Conservation (phyloP, 2,888 invertebrate species). For the Synanthedon vespiformis region DNA sequence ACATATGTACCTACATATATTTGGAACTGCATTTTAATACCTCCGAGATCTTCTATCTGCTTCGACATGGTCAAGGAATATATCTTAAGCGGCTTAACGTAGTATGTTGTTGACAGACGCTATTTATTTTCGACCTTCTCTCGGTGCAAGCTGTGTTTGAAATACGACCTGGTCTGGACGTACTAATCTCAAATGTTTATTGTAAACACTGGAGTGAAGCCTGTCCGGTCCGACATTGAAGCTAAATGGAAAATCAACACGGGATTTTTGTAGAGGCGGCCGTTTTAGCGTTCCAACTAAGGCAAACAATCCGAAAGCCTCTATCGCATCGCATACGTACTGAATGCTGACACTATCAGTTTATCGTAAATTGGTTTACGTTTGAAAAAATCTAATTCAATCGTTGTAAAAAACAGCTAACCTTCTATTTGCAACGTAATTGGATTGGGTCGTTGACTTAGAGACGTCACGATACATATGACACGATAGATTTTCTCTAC, state of each 20-base stretch:
- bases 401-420: constrained; percentile 27
- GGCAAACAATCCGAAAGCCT: constrained; percentile 3
- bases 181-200: constrained; percentile 1
- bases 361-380: constrained; percentile 42
- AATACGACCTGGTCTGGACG: neutral
- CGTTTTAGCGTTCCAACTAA: neutral
- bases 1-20: neutral
- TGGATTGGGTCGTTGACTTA: constrained; percentile 54
- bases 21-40: constrained; percentile 2
- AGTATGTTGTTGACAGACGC: constrained; percentile 4
- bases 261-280: neutral
- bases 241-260: constrained; percentile 5
- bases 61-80: constrained; percentile 1
- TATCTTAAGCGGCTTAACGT: constrained; percentile 4
- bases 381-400: constrained; percentile 45
- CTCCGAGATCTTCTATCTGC: constrained; percentile 1
- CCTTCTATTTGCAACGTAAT: constrained; percentile 55
- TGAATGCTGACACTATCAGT: constrained; percentile 30
- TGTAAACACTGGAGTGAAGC: constrained; percentile 7
- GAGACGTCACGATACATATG: constrained; percentile 28
- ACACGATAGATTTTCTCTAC: no score
- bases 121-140: constrained; percentile 6
- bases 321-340: constrained; percentile 15
- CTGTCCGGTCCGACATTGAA: constrained; percentile 2
- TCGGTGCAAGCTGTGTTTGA: constrained; percentile 1